Base-by-base conservation (phyloP, 2,888 invertebrate species). In the Eristalis pertinax region DNA sequence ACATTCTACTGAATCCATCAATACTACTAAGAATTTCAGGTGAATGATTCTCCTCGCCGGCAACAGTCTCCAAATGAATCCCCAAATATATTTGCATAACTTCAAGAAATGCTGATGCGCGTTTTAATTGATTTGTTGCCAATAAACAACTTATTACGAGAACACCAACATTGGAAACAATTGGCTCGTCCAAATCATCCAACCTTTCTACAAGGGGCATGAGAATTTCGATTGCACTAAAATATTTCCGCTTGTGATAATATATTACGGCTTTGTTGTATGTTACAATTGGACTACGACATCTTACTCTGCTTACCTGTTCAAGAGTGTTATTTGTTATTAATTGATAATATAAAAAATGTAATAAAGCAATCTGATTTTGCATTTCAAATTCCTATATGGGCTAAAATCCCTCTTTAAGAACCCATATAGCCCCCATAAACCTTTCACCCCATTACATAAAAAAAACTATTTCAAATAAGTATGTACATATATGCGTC, bases 211-310 rank as follows among this genome's bases (percentile, higher is more conserved):
- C 89, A 4, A 93, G 72, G 0, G 91, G 91, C 3, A 89, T 88
- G 29, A 93, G 88, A 24, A 91, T 89, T 24, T 92, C 91, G 41
- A 93, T 80, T 22, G 93, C 92, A 1, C 91, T 91, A 63, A 90
- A 90, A 41, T 92, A 91, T 91, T 93, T 92, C 32, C 92, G 91
- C 15, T 92, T 90, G 84, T 93, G 92, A 69, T 91, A 93, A 58
- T 93, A 91, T 4, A 93, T 90, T 0, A 93, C 91, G 0, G 93
- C 92, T 84, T 90, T 91, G 77, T 93, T 93, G 77, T 92, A 92
- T 1, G 89, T 89, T 0, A 90, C 90, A 73, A 92, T 90, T 5
- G 91, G 90, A 50, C 79, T 85, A 22, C 81, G 80, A 15, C 79
- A 56, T 76, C 86, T 84, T 11, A 78, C n/a, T 67, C 75, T 65